phyloP scores from a whole-genome alignment of 2,797 vertebrate species.

The Amphiprion clarkii region DNA sequence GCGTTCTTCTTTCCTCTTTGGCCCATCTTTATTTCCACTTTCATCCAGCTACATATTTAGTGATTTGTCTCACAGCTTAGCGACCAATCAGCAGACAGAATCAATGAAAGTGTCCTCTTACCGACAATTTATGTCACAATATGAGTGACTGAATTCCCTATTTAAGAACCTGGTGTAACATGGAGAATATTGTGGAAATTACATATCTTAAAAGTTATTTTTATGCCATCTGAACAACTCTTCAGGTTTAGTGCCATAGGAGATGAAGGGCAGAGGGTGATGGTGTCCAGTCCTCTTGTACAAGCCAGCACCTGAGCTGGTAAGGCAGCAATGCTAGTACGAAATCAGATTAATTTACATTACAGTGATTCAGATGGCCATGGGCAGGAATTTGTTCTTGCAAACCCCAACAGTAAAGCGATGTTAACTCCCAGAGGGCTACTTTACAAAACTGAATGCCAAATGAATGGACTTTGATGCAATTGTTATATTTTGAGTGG shows the following conservation, averaged over 20 bases:
- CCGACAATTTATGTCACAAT: constrained; percentile 8
- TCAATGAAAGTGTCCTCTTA: constrained; percentile 4
- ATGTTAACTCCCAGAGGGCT: background rate
- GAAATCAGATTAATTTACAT: constrained; percentile 46
- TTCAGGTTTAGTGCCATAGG: background rate
- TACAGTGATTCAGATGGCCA: constrained; percentile 23
- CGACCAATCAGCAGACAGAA: background rate
- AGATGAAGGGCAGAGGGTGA: constrained; percentile 15
- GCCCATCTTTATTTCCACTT: background rate
- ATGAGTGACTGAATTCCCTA: background rate
- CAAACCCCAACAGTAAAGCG: constrained; percentile 9
- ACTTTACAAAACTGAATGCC: background rate
- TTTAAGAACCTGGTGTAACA: background rate
- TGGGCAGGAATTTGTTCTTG: constrained; percentile 13
- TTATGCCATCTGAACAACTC: background rate
- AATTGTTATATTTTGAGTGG: too few relatives aligned
- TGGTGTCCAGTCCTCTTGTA: background rate
- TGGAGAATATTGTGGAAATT: background rate
- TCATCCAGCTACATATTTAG: background rate
- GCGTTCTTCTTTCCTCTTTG: background rate
- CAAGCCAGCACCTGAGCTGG: constrained; percentile 8
- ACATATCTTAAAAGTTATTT: background rate
- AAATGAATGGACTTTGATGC: background rate
- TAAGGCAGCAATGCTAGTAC: constrained; percentile 36
- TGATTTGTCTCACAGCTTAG: background rate